Percentiles rank a stretch among this genome's conserved stretches.
Evolutionary conservation across 2,113 vertebrate genomes (phyloP).

Genomic region (Neotoma lepida): DNA sequence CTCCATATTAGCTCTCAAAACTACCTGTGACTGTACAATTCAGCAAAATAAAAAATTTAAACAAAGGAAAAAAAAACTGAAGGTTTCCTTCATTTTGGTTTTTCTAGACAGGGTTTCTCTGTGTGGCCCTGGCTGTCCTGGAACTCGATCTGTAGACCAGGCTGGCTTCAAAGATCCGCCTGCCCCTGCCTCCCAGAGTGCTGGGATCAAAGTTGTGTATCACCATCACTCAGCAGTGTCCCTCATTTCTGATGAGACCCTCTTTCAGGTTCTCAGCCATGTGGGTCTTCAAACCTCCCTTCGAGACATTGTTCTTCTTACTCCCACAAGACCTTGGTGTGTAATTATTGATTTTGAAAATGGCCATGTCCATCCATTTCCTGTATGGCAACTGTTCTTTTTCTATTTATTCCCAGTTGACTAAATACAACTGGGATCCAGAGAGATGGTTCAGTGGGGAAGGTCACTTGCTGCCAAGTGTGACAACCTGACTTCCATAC

Average conservation of each 20-base stretch:
- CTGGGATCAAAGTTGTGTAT: not conserved
- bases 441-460: not conserved
- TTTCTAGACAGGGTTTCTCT: not conserved
- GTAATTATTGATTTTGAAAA: not conserved
- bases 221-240: not conserved
- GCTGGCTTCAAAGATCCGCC: no score
- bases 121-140: not conserved
- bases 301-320: not conserved
- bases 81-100: not conserved
- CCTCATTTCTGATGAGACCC: not conserved
- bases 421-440: not conserved
- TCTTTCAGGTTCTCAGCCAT: not conserved
- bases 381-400: not conserved
- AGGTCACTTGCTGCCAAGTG: not conserved
- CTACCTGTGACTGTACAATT: not conserved
- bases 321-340: not conserved
- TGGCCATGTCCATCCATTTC: not conserved
- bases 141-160: no score
- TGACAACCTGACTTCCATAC: no score
- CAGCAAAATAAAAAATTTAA: not conserved
- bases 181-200: not conserved
- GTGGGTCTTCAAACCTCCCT: not conserved
- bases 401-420: not conserved
- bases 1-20: not conserved
- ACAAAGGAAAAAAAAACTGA: not conserved